A percentile compares a stretch with the other conserved stretches of the same genome.
Evolutionary conservation across 1,140 invertebrate species (phyloP).

Genomic region (Gonioctena quinquepunctata): DNA sequence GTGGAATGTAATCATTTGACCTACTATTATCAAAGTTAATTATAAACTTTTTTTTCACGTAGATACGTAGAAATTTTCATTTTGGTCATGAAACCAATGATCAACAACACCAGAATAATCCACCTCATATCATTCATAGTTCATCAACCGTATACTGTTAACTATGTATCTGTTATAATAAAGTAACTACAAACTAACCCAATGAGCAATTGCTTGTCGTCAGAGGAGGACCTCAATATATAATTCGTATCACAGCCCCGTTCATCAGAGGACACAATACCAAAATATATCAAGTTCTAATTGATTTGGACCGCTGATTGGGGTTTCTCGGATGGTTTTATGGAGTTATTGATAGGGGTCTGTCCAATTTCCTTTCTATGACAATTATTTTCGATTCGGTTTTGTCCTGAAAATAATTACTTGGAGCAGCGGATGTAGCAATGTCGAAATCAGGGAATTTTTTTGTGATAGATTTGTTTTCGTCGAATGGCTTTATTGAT

Average conservation of each 20-base stretch:
- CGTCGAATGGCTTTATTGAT: too few relatives aligned
- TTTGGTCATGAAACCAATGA: too few relatives aligned
- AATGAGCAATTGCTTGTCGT: not conserved
- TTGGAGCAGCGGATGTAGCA: not conserved
- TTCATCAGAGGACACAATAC: not conserved
- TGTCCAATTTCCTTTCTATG: not conserved
- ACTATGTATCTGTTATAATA: too few relatives aligned
- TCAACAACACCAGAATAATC: too few relatives aligned
- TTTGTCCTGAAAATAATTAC: not conserved
- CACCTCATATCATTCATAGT: too few relatives aligned
- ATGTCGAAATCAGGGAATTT: not conserved
- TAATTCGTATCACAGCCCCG: not conserved
- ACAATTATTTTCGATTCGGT: not conserved
- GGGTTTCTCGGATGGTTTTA: not conserved
- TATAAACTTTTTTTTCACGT: too few relatives aligned
- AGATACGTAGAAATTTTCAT: too few relatives aligned
- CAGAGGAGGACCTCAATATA: not conserved
- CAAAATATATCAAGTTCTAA: not conserved
- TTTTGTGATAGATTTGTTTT: too few relatives aligned
- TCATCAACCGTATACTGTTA: too few relatives aligned
- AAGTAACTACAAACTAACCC: too few relatives aligned
- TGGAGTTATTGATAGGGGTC: not conserved
- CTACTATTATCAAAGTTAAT: too few relatives aligned
- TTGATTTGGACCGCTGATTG: not conserved
- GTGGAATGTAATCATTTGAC: too few relatives aligned